Percentiles rank a stretch among this genome's conserved stretches.
Conservation (phyloP, 2,797 vertebrate species). For the Stomatorhinus walkeri region DNA sequence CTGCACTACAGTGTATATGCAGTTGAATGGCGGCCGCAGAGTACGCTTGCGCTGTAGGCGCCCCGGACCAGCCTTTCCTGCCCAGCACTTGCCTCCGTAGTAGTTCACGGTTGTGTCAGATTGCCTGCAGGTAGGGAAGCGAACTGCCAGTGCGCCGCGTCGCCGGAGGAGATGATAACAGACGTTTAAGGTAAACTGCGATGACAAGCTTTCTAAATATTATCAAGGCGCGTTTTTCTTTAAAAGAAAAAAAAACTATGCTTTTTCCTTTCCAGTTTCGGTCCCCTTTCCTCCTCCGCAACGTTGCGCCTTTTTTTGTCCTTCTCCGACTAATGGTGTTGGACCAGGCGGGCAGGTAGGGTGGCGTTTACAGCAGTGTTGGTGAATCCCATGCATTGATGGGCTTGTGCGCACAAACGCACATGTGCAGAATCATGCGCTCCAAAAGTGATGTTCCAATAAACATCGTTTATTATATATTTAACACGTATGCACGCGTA, state of each 20-base stretch:
- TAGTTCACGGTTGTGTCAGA: conserved; percentile 20
- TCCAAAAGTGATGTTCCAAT: neutral
- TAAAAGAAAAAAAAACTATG: neutral
- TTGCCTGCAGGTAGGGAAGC: conserved; percentile 27
- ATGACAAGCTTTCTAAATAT: neutral
- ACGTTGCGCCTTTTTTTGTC: conserved; percentile 25
- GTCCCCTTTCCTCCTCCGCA: conserved; percentile 18
- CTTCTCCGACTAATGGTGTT: neutral
- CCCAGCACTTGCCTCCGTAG: conserved; percentile 27
- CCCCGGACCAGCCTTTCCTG: conserved; percentile 28
- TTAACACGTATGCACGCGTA: neutral
- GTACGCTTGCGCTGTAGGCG: conserved; percentile 34
- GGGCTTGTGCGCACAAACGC: neutral
- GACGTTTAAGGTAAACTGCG: conserved; percentile 15
- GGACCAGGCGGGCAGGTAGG: neutral
- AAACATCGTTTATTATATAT: neutral
- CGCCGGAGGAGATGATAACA: neutral
- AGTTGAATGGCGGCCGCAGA: conserved; percentile 31
- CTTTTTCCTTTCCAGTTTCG: conserved; percentile 5
- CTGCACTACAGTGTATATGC: conserved; percentile 25
- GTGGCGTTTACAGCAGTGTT: neutral
- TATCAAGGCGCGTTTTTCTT: neutral
- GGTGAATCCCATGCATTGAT: neutral
- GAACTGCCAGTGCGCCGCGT: neutral
- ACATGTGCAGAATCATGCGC: neutral